Conservation (phyloP, 2,888 invertebrate genomes). For the Lasioglossum calceatum region DNA sequence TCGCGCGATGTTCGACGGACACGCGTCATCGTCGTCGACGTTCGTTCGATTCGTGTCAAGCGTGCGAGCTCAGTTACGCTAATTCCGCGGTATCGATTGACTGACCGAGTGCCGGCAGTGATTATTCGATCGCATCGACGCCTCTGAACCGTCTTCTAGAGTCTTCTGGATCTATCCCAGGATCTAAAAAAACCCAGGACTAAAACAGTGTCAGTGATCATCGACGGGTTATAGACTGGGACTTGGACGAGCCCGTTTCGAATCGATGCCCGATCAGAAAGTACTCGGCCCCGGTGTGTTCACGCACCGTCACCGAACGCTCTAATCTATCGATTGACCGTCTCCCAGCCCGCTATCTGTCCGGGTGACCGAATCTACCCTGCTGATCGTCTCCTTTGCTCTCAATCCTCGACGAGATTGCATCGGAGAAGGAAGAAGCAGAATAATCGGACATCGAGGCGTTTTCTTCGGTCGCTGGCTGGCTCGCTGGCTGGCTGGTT, state of each 20-base stretch:
- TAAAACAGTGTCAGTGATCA: neutral
- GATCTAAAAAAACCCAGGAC: neutral
- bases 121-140: constrained; percentile 47
- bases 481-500: neutral
- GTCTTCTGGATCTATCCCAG: neutral
- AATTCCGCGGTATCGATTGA: constrained; percentile 80
- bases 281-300: constrained; percentile 20
- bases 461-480: neutral
- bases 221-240: neutral
- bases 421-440: neutral
- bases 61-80: constrained; percentile 62
- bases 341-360: constrained; percentile 29
- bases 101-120: constrained; percentile 73
- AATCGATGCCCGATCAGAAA: constrained; percentile 28
- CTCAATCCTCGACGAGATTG: neutral
- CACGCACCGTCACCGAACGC: constrained; percentile 45
- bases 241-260: neutral
- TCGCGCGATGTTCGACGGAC: neutral
- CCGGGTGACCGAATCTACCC: neutral
- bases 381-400: neutral
- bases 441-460: neutral
- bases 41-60: constrained; percentile 39
- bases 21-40: constrained; percentile 9
- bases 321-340: constrained; percentile 60
- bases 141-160: neutral